A percentile compares a stretch with the other conserved stretches of the same genome.
Evolutionary conservation across 1,140 invertebrate species (phyloP).

Genomic region (Listronotus bonariensis): DNA sequence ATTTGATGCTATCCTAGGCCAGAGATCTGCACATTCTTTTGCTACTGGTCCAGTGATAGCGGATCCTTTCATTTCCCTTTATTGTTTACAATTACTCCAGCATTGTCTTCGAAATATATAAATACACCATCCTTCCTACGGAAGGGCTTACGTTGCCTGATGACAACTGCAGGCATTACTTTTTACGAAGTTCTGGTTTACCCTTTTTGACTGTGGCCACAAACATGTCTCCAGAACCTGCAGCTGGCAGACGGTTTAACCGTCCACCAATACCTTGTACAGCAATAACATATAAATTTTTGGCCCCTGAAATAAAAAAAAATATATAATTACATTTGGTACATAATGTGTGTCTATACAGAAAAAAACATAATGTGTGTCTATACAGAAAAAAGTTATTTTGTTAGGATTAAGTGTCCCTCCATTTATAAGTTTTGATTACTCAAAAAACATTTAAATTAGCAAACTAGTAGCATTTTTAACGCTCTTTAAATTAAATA

Average conservation of each 20-base stretch:
- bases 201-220: slow-evolving; percentile 99
- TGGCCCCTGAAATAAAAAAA: slow-evolving; percentile 77
- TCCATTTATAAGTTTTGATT: too few relatives aligned
- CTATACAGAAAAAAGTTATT: too few relatives aligned
- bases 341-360: too few relatives aligned
- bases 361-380: too few relatives aligned
- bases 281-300: slow-evolving; percentile 98
- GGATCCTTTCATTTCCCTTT: slow-evolving; percentile 99
- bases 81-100: slow-evolving; percentile 99
- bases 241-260: slow-evolving; percentile 95
- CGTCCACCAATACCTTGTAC: slow-evolving; percentile 98
- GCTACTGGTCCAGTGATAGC: slow-evolving; percentile 99
- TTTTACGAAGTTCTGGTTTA: slow-evolving; percentile 99
- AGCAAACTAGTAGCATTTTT: too few relatives aligned
- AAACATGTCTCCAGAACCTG: slow-evolving; percentile 98
- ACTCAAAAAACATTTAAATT: too few relatives aligned
- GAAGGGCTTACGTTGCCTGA: slow-evolving; percentile 96
- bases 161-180: slow-evolving; percentile 98
- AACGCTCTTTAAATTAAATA: too few relatives aligned
- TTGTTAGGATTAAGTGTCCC: too few relatives aligned
- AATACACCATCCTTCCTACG: slow-evolving; percentile 98
- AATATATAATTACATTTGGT: slow-evolving; percentile 4
- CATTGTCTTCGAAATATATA: slow-evolving; percentile 99
- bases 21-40: slow-evolving; percentile 99
- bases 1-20: slow-evolving; percentile 99